phyloP scores from a whole-genome alignment of 2,113 vertebrate genomes.

The Pica pica region DNA sequence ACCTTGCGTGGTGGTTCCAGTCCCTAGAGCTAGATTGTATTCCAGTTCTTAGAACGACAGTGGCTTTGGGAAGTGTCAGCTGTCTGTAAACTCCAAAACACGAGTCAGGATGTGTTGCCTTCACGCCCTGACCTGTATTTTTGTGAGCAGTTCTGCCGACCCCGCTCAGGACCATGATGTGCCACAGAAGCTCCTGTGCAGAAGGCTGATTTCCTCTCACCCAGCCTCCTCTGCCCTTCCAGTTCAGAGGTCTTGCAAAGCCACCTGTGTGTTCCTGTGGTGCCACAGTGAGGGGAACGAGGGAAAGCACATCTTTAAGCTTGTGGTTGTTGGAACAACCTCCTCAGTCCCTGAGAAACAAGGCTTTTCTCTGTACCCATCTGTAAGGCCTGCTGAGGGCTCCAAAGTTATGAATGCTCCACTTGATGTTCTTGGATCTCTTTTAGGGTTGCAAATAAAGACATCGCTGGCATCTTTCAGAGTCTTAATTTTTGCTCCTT shows the following conservation, averaged over 20 bases:
- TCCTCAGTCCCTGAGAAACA: neutral
- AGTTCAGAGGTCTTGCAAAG: neutral
- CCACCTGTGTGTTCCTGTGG: neutral
- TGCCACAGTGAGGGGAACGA: neutral
- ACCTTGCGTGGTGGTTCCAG: neutral
- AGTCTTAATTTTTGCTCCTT: neutral
- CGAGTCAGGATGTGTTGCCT: rapidly evolving
- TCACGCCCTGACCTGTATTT: rapidly evolving
- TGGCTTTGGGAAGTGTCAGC: neutral
- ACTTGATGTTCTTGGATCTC: neutral
- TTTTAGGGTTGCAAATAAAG: neutral
- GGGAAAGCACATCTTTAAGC: neutral
- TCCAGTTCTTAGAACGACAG: neutral
- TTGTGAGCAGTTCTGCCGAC: neutral
- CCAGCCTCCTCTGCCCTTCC: neutral
- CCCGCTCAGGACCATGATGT: rapidly evolving
- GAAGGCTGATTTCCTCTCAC: neutral
- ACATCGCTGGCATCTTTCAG: neutral
- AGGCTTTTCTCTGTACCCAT: neutral
- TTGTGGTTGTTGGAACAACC: neutral
- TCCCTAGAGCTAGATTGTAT: neutral
- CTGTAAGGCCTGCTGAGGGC: neutral
- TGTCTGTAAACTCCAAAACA: neutral
- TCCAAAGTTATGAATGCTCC: neutral
- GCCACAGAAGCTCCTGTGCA: neutral